Percentiles rank a stretch among this genome's conserved stretches.
Conservation (phyloP, 2,888 invertebrate species). For the Trichopoda pennipes region DNA sequence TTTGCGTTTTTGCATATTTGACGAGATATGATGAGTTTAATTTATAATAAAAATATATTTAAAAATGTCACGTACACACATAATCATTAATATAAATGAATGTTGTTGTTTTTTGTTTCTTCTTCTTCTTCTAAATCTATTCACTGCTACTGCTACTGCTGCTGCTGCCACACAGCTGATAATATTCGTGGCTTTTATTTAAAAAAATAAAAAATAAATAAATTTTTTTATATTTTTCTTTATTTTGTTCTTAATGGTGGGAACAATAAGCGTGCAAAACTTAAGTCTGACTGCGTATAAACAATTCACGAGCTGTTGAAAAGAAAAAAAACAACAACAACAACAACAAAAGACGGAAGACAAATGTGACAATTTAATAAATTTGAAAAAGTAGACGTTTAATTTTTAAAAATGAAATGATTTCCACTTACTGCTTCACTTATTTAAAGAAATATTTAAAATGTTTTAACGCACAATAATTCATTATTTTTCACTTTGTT, state of each 20-base stretch:
- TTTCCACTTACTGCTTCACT: neutral
- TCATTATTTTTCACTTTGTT: too few relatives aligned
- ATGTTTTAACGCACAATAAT: too few relatives aligned
- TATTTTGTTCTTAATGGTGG: conserved; percentile 22
- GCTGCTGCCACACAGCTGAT: conserved; percentile 8
- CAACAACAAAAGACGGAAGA: neutral
- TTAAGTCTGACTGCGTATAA: conserved; percentile 21
- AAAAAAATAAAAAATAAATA: neutral
- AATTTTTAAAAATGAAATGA: conserved; percentile 1
- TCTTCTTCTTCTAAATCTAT: conserved; percentile 31
- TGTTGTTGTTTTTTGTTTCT: neutral
- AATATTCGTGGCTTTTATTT: conserved; percentile 11
- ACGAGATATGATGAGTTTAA: conserved; percentile 55
- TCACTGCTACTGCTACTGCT: conserved; percentile 20
- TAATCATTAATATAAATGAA: neutral
- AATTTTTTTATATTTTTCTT: neutral
- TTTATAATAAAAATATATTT: conserved; percentile 54
- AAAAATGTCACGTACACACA: conserved; percentile 7
- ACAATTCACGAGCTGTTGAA: conserved; percentile 10
- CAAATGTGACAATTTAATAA: conserved; percentile 22
- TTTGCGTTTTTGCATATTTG: neutral
- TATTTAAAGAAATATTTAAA: too few relatives aligned
- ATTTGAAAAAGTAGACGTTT: conserved; percentile 14
- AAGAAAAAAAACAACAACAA: too few relatives aligned
- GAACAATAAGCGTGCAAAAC: conserved; percentile 46